phyloP scores from a whole-genome alignment of 2,888 invertebrate genomes.

The Drosophila meridionalis region DNA sequence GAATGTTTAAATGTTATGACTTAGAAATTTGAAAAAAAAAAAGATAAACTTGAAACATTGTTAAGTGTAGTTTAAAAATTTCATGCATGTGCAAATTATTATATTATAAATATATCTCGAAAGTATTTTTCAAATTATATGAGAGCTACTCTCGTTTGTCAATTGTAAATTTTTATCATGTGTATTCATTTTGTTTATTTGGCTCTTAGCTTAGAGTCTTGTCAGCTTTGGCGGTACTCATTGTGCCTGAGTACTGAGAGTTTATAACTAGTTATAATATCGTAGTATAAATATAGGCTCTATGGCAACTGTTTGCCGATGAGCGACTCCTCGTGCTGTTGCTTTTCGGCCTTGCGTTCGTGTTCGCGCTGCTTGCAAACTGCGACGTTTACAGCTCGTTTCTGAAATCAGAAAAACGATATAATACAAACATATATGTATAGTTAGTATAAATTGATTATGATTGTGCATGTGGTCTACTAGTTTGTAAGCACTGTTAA shows the following conservation, averaged over 20 bases:
- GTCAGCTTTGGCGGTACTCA: neutral
- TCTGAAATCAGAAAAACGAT: constrained; percentile 71
- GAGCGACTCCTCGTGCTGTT: constrained; percentile 83
- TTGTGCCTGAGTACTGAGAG: neutral
- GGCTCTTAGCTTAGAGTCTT: constrained; percentile 13
- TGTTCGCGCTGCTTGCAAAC: constrained; percentile 83
- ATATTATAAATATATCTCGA: constrained; percentile 21
- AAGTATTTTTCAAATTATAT: constrained; percentile 35
- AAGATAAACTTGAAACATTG: neutral
- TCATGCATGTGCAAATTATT: constrained; percentile 24
- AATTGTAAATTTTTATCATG: constrained; percentile 6
- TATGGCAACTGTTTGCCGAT: constrained; percentile 73
- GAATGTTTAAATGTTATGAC: constrained; percentile 40
- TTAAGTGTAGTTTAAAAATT: constrained; percentile 8
- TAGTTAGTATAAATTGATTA: constrained; percentile 19
- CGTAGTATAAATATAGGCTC: neutral
- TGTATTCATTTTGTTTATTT: constrained; percentile 23
- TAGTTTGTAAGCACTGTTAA: constrained; percentile 31
- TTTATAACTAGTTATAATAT: constrained; percentile 11
- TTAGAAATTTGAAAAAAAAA: constrained; percentile 11
- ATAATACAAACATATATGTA: neutral
- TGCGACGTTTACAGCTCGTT: constrained; percentile 83
- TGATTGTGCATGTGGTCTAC: constrained; percentile 45
- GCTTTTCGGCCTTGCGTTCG: constrained; percentile 82
- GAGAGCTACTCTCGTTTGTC: constrained; percentile 4